Evolutionary conservation across 2,888 invertebrate genomes (phyloP).

Genomic region (Timema cristinae): DNA sequence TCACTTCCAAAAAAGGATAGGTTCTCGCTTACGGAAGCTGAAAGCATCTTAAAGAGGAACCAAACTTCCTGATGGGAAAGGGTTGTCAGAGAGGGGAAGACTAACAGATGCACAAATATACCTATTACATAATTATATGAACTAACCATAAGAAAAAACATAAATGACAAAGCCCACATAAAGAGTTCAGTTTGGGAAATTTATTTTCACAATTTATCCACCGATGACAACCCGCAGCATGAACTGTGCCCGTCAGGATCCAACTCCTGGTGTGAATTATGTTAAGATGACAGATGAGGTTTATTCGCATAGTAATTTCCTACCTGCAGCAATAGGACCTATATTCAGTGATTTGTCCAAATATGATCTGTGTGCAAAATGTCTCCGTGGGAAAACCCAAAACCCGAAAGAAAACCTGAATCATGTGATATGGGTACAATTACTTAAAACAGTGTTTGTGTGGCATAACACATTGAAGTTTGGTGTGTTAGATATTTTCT

Average conservation of each 20-base stretch:
- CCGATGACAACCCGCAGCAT: constrained; percentile 23
- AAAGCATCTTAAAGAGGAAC: not conserved
- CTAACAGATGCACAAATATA: constrained; percentile 15
- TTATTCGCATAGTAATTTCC: constrained; percentile 16
- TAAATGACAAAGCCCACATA: constrained; percentile 18
- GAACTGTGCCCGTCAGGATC: constrained; percentile 22
- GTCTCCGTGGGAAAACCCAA: constrained; percentile 16
- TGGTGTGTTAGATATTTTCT: not conserved
- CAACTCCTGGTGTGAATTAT: constrained; percentile 1
- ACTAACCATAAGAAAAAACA: constrained; percentile 20
- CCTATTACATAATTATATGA: constrained; percentile 20
- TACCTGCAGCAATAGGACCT: constrained; percentile 24
- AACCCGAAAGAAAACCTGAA: constrained; percentile 1
- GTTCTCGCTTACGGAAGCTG: constrained; percentile 9
- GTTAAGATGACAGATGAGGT: not conserved
- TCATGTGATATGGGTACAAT: not conserved
- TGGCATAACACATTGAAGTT: constrained; percentile 13
- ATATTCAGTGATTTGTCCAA: constrained; percentile 23
- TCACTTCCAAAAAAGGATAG: constrained; percentile 16
- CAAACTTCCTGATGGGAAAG: constrained; percentile 18
- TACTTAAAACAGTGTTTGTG: not conserved
- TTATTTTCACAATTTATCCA: constrained; percentile 24
- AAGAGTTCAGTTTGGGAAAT: constrained; percentile 22
- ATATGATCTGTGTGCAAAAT: constrained; percentile 13
- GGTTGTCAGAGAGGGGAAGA: not conserved